Evolutionary conservation across 1,140 invertebrate species (phyloP), one percentile per base, ranked within the genome.

Genomic region (Drosophila prosaltans): DNA sequence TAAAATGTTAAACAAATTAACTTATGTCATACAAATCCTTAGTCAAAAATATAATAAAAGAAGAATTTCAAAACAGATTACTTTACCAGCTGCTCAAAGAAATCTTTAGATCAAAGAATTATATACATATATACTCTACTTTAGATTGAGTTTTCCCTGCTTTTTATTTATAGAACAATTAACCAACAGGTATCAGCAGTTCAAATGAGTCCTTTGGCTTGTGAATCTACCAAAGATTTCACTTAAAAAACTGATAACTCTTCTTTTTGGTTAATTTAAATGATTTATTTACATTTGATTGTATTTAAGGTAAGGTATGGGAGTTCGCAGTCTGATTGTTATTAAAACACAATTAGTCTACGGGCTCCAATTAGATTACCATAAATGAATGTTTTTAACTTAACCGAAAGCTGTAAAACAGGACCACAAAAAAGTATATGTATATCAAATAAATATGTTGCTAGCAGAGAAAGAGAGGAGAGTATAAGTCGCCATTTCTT

Each of bases 401-500:
- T 54, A 57, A 30, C 55, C 57, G 55, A 67, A 63, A 41, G 21
- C 40, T 32, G 40, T 61, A 30, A 40, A 36, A 9, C 40, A 10
- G 24, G 32, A 21, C 60, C 55, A 58, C 73, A 65, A 65, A 24
- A 70, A 70, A 63, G 0, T 30, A 30, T 2, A 30, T 30, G 64
- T 77, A 39, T 59, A 59, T 59, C 57, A 4, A 36, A 28, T 58
- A 21, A 36, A 36, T 58, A 36, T 36, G 57, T 59, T 10, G n/a
- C 57, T 3, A 21, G 10, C 32, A 32, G 30, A 55, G 10, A n/a
- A 30, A 59, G 16, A 39, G 32, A 11, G 5, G 16, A 36, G 45
- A 51, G 55, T 45, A 61, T 43, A 61, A 51, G 32, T 36, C 7
- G 45, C 9, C 16, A 26, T 26, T 36, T 28, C 41, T 28, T 10